Conservation (phyloP, 1,140 invertebrate genomes). For the Heterodera schachtii region DNA sequence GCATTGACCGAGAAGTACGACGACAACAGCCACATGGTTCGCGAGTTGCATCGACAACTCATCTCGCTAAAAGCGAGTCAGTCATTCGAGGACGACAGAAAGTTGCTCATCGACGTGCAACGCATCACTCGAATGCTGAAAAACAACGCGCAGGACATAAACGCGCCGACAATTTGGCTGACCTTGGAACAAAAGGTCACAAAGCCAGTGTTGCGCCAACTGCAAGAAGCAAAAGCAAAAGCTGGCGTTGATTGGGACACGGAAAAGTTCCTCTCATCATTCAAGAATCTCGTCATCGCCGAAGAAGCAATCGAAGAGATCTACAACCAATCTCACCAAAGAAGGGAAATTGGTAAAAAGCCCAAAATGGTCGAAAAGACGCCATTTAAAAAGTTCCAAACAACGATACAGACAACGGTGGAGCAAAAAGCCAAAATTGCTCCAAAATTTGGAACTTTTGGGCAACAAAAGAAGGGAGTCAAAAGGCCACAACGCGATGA, state of each 20-base stretch:
- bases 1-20: no score
- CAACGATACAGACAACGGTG: no score
- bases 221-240: not conserved
- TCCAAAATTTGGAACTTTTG: no score
- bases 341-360: no score
- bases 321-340: slow-evolving; percentile 2
- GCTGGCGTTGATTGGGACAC: not conserved
- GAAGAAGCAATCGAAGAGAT: slow-evolving; percentile 8
- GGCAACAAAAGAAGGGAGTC: no score
- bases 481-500: no score
- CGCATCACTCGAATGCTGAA: not conserved
- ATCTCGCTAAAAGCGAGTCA: not conserved
- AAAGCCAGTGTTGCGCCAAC: not conserved
- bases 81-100: slow-evolving; percentile 1
- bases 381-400: no score
- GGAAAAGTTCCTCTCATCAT: not conserved
- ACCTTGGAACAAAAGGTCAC: not conserved
- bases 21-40: no score
- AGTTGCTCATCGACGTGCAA: not conserved
- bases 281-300: not conserved
- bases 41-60: no score
- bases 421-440: no score
- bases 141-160: not conserved
- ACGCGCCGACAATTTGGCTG: slow-evolving; percentile 7
- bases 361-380: no score